Conservation (phyloP, 2,113 vertebrate genomes). For the Aythya baeri region DNA sequence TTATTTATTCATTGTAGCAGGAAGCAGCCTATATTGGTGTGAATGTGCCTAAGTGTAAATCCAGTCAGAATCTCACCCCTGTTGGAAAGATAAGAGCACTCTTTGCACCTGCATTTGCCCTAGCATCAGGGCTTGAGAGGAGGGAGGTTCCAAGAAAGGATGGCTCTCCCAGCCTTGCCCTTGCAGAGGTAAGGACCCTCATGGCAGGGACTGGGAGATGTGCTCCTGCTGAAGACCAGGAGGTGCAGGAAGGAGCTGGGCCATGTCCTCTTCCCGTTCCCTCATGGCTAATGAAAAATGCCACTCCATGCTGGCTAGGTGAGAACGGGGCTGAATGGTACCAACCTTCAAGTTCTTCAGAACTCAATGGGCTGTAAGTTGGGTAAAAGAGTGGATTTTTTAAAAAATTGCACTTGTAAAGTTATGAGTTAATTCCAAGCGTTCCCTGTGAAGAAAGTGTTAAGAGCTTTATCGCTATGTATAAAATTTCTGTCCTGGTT, state of each 20-base stretch:
- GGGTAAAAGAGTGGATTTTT: not conserved
- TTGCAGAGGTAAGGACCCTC: not conserved
- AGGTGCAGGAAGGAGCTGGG: not conserved
- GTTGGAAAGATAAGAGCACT: too few species aligned
- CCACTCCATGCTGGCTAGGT: not conserved
- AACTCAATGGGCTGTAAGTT: not conserved
- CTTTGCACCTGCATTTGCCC: not conserved
- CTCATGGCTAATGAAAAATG: not conserved
- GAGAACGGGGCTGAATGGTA: not conserved
- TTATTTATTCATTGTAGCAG: not conserved
- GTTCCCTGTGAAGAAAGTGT: not conserved
- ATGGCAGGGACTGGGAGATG: not conserved
- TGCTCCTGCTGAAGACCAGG: not conserved
- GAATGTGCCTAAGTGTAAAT: rapidly evolving
- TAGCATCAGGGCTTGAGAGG: not conserved
- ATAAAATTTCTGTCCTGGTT: slow-evolving; percentile 47
- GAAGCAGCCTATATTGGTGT: not conserved
- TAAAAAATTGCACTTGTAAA: not conserved
- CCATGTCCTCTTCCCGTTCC: rapidly evolving
- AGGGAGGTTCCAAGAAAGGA: not conserved
- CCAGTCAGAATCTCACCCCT: not conserved
- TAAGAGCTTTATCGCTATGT: slow-evolving; percentile 58
- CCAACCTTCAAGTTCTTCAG: not conserved
- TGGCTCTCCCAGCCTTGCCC: not conserved
- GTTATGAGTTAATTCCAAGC: slow-evolving; percentile 26